phyloP scores from a whole-genome alignment of 1,140 invertebrate genomes.

The Uloborus diversus region DNA sequence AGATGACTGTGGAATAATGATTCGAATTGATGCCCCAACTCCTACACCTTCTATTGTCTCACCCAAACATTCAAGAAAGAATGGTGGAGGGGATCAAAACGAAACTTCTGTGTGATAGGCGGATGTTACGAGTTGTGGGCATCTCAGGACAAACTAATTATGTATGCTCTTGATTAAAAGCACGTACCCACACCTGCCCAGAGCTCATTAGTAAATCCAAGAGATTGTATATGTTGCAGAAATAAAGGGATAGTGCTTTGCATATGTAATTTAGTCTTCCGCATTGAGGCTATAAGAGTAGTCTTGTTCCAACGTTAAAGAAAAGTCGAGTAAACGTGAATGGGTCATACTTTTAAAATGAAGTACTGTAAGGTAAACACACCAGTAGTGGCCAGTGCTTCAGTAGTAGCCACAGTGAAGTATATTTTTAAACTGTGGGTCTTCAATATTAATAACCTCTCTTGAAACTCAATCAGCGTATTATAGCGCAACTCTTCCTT shows the following conservation, averaged over 20 bases:
- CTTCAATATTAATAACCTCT: no score
- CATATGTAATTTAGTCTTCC: conserved; percentile 50
- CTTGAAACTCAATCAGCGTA: no score
- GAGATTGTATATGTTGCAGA: conserved; percentile 22
- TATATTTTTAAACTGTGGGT: no score
- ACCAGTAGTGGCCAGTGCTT: no score
- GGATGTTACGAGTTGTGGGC: background rate
- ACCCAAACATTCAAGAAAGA: conserved; percentile 30
- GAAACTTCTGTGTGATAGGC: conserved; percentile 57
- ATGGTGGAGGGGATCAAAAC: conserved; percentile 40
- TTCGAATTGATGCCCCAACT: conserved; percentile 69
- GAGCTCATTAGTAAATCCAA: conserved; percentile 29
- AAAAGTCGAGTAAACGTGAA: no score
- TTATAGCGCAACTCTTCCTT: no score
- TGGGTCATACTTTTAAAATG: no score
- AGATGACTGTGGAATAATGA: conserved; percentile 71
- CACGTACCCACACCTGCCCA: conserved; percentile 40
- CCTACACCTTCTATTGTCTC: conserved; percentile 57
- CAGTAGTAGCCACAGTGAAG: no score
- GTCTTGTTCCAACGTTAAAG: no score
- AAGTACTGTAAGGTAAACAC: no score
- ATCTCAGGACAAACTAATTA: background rate
- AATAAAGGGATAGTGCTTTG: conserved; percentile 27
- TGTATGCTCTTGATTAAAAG: conserved; percentile 9
- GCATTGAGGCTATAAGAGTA: conserved; percentile 32